Evolutionary conservation across 2,888 invertebrate genomes (phyloP).

Genomic region (Drosophila fungiperda): DNA sequence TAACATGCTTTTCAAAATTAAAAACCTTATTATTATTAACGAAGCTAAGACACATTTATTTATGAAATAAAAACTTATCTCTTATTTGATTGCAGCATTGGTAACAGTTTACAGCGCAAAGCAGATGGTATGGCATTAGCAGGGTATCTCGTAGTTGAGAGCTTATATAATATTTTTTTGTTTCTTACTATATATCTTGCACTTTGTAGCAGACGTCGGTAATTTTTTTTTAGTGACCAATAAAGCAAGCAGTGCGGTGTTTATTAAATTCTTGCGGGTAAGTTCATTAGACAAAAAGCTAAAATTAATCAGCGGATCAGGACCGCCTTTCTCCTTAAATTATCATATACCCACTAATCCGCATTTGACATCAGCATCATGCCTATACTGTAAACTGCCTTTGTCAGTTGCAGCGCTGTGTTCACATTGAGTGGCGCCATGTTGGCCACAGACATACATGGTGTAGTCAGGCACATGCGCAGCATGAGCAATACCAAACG

Average conservation of each 20-base stretch:
- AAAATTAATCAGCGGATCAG: constrained; percentile 67
- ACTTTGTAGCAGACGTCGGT: too few relatives aligned
- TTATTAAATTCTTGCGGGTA: constrained; percentile 72
- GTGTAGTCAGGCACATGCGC: constrained; percentile 50
- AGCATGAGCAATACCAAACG: constrained; percentile 65
- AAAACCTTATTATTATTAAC: neutral
- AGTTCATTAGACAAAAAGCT: constrained; percentile 79
- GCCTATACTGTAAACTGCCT: constrained; percentile 43
- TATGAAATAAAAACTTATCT: neutral
- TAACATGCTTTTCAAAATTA: neutral
- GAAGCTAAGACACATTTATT: neutral
- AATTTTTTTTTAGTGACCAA: too few relatives aligned
- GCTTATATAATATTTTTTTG: neutral
- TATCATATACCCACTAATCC: constrained; percentile 4
- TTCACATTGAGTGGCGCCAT: constrained; percentile 60
- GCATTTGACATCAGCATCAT: constrained; percentile 44
- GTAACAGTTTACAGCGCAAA: neutral
- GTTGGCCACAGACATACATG: constrained; percentile 48
- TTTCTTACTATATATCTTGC: constrained; percentile 51
- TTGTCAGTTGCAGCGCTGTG: constrained; percentile 60
- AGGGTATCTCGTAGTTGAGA: neutral
- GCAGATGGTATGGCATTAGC: neutral
- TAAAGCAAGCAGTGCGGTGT: too few relatives aligned
- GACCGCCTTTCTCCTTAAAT: neutral
- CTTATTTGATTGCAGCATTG: neutral